Evolutionary conservation across 2,888 invertebrate species (phyloP).

Genomic region (Dorcus hopei): DNA sequence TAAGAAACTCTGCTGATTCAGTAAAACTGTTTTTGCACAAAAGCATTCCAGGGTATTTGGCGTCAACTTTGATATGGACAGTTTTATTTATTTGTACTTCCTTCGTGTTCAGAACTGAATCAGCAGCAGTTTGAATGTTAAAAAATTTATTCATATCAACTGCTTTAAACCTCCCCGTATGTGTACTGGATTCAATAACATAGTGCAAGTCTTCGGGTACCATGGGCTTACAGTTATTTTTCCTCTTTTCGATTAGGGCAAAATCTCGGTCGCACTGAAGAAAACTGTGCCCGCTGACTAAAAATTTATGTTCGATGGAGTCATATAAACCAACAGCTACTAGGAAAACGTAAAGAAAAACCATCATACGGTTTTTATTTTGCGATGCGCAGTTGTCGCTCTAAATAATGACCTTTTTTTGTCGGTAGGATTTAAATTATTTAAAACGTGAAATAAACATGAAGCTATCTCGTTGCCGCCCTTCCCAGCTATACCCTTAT

Average conservation of each 20-base stretch:
- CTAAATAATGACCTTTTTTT: conserved; percentile 16
- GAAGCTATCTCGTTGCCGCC: conserved; percentile 27
- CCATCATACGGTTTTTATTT: conserved; percentile 8
- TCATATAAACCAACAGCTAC: conserved; percentile 19
- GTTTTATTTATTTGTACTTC: no score
- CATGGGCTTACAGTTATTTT: conserved; percentile 16
- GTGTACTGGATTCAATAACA: conserved; percentile 16
- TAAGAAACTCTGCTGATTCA: no score
- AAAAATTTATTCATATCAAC: conserved; percentile 13
- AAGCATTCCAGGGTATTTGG: no score
- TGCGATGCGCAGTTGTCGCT: conserved; percentile 18
- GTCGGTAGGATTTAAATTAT: no score
- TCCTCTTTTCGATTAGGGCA: conserved; percentile 25
- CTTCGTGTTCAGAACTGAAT: neutral
- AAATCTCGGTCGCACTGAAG: conserved; percentile 25
- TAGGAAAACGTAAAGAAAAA: conserved; percentile 11
- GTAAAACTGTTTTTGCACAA: no score
- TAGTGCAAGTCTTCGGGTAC: conserved; percentile 9
- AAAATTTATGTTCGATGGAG: conserved; percentile 19
- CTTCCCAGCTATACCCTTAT: neutral
- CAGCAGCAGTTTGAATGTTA: conserved; percentile 6
- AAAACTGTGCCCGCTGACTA: conserved; percentile 23
- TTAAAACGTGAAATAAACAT: conserved; percentile 11
- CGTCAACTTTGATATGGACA: no score
- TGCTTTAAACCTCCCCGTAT: conserved; percentile 15